Evolutionary conservation across 1,140 invertebrate genomes (phyloP), one percentile per base, ranked within the genome.

Genomic region (Neodiprion pinetum): DNA sequence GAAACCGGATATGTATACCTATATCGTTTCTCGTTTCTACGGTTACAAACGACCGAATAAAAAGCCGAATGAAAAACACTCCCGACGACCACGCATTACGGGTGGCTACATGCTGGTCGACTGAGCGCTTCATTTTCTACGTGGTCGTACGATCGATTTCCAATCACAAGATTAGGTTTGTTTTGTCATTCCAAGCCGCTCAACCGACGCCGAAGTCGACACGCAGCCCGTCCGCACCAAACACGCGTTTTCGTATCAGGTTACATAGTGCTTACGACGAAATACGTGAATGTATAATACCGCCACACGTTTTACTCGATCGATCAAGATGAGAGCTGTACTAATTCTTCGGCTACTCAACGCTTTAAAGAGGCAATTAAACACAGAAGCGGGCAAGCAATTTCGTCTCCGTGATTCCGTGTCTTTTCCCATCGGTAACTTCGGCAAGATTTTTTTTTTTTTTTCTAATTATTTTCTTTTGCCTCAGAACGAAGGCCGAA

Each of bases 21-120:
- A 61, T 61, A 61, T 61, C 53, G 53, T 61, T 61, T 14, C 53
- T 61, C 53, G 53, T 61, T 61, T 61, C 53, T 11, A 61, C 53
- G 53, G 53, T 61, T 61, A 61, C 11, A 61, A 61, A 61, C 53
- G 53, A 61, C 53, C 53, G 53, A 61, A 61, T 61, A 61, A 61
- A 61, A 61, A 61, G 53, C 53, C 53, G n/a, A 61, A 61, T 61
- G 53, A 61, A 61, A 61, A 61, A 61, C 53, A 61, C 53, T 61
- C 3, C 50, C 53, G 53, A 40, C 5, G 28, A 4, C 4, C 0
- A 17, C 9, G 7, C 53, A 5, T 61, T 61, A 14, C 53, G 53
- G 11, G 53, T 61, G n/a, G n/a, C 53, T 17, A 9, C 53, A 61
- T 9, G 53, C 11, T 17, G 53, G 53, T 61, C 53, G 5, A 17